A percentile compares a stretch with the other conserved stretches of the same genome.
Conservation (phyloP, 2,888 invertebrate species). For the Standfussiana lucernea region DNA sequence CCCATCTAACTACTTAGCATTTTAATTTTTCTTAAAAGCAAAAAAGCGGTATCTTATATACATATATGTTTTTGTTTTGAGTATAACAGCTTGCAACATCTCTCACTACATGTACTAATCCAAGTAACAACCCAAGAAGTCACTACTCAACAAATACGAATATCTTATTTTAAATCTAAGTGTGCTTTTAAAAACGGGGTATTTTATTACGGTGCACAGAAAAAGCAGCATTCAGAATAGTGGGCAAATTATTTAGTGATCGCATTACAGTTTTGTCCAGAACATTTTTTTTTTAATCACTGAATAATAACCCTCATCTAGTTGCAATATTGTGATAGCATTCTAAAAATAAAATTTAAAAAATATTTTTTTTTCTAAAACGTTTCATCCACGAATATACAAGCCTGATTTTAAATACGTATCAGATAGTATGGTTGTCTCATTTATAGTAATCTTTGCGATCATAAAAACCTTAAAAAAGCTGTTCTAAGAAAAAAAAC, state of each 20-base stretch:
- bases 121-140: not conserved
- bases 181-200: not conserved
- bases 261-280: not conserved
- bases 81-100: not conserved
- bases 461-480: not conserved
- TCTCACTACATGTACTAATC: not conserved
- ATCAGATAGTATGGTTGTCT: not conserved
- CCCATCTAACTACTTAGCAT: conserved; percentile 6
- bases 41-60: not conserved
- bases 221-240: conserved; percentile 1
- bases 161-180: not conserved
- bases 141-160: not conserved
- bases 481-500: not conserved
- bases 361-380: not conserved
- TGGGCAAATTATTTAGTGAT: conserved; percentile 12
- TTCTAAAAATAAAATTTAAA: not conserved
- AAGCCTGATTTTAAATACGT: not conserved
- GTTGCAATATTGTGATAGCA: not conserved
- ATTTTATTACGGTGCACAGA: not conserved
- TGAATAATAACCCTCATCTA: conserved; percentile 1
- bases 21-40: no score
- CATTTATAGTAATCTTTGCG: not conserved
- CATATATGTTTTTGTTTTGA: not conserved
- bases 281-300: conserved; percentile 7
- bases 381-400: not conserved